Evolutionary conservation across 2,113 vertebrate genomes (phyloP).

Genomic region (Paracyprichromis sp.): DNA sequence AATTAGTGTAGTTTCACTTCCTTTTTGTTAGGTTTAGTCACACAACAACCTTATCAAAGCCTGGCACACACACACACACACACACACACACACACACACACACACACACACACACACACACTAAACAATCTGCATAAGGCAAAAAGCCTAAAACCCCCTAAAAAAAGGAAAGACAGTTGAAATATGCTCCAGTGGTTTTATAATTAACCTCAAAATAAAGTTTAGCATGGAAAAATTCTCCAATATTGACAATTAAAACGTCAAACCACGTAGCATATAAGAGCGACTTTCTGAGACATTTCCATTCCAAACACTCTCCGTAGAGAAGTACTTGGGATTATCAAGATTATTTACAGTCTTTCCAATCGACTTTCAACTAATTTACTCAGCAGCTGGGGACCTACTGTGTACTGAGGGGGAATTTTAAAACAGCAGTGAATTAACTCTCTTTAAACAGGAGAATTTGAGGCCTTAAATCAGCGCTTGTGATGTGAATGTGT

Average conservation of each 20-base stretch:
- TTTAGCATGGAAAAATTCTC: neutral
- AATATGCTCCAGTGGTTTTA: neutral
- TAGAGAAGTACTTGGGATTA: neutral
- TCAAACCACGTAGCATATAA: neutral
- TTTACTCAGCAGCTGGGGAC: neutral
- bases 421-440: neutral
- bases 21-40: neutral
- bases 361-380: neutral
- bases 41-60: neutral
- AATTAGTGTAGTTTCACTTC: neutral
- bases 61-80: accelerated
- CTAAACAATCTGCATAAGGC: neutral
- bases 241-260: neutral
- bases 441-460: conserved; percentile 4
- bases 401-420: neutral
- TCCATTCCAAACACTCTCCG: neutral
- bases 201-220: neutral
- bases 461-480: neutral
- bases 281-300: neutral
- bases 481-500: neutral
- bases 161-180: neutral
- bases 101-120: accelerated
- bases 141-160: neutral
- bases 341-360: neutral
- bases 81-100: neutral